Percentiles rank a stretch among this genome's conserved stretches.
These are phyloP conservation scores for Hymenochirus boettgeri DNA, from an alignment of 2,113 vertebrate genomes.

Conservation along the genomic window DNA sequence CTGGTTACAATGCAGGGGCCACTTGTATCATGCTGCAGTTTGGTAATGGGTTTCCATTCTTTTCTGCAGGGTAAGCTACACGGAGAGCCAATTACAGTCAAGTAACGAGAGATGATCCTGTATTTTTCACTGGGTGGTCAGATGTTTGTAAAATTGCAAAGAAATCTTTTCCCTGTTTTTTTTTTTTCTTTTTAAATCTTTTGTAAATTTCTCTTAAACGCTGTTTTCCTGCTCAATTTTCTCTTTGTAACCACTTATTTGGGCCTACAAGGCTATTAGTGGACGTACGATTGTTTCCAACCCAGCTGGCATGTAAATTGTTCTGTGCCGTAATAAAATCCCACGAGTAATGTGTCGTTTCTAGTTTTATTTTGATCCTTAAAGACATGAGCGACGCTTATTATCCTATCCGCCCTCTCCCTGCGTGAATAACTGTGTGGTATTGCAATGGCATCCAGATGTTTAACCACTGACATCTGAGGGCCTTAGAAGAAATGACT, in stretches of 20 bases:
- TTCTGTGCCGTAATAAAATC: not conserved
- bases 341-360: not conserved
- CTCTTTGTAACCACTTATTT: not conserved
- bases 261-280: constrained; percentile 11
- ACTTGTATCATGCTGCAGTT: too few relatives aligned
- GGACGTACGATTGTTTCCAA: constrained; percentile 7
- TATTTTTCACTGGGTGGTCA: too few relatives aligned
- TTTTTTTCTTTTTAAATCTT: too few relatives aligned
- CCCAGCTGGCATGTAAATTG: not conserved
- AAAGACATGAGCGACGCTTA: not conserved
- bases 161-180: too few relatives aligned
- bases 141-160: too few relatives aligned
- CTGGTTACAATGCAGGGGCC: too few relatives aligned
- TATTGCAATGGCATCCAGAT: constrained; percentile 16
- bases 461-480: constrained; percentile 8
- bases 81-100: too few relatives aligned
- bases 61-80: too few relatives aligned
- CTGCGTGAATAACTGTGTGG: constrained; percentile 8
- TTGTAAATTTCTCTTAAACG: too few relatives aligned
- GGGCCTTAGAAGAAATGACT: not conserved
- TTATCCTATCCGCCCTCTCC: constrained; percentile 8
- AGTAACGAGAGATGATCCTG: too few relatives aligned
- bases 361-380: not conserved
- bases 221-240: not conserved
- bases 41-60: too few relatives aligned